Percentiles rank a stretch among this genome's conserved stretches.
phyloP scores from a whole-genome alignment of 2,113 vertebrate species.

The Patagioenas fasciata region DNA sequence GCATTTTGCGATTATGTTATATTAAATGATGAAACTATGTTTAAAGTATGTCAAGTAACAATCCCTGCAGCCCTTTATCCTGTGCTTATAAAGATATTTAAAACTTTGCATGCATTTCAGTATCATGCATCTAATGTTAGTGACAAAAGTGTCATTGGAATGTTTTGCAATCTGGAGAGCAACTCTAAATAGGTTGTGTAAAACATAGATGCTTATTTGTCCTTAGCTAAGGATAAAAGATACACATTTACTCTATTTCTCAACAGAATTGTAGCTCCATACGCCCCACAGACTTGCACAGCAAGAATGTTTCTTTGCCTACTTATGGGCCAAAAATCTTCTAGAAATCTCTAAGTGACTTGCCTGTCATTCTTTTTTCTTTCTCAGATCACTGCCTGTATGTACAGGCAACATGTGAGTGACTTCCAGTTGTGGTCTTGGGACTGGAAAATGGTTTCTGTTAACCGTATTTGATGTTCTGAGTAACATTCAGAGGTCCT shows the following conservation, averaged over 20 bases:
- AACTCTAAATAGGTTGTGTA: neutral
- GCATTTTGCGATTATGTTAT: neutral
- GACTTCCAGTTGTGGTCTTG: neutral
- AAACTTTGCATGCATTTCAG: neutral
- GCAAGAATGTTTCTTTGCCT: neutral
- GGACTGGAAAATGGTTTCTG: neutral
- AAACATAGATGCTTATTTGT: neutral
- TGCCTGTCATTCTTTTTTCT: fast-evolving
- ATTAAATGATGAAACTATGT: neutral
- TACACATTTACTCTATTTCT: neutral
- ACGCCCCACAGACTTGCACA: neutral
- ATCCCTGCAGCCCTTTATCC: neutral
- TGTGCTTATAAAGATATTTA: neutral
- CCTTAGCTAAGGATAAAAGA: neutral
- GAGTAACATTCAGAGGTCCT: neutral
- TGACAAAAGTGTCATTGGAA: neutral
- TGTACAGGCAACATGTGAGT: fast-evolving
- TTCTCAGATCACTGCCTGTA: fast-evolving
- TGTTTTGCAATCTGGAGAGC: neutral
- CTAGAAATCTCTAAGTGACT: neutral
- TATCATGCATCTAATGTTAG: neutral
- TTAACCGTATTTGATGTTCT: fast-evolving
- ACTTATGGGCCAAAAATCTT: neutral
- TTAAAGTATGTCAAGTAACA: neutral
- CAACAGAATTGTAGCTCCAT: neutral